These are phyloP conservation scores for Grus americana DNA, from an alignment of 2,113 vertebrate species.

Conservation along the genomic window DNA sequence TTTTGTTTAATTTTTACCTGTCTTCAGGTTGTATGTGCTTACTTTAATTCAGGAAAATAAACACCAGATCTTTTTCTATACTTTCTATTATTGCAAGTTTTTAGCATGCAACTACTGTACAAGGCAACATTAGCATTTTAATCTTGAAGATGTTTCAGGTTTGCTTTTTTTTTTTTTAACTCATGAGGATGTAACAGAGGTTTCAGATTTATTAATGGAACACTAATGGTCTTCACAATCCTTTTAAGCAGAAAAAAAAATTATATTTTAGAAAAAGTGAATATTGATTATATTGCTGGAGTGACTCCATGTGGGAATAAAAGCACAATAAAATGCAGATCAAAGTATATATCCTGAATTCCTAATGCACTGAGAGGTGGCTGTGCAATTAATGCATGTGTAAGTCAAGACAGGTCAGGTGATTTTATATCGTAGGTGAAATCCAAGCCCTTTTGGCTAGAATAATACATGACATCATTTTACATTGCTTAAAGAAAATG, in stretches of 20 bases:
- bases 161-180: not conserved
- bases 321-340: not conserved
- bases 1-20: not conserved
- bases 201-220: constrained; percentile 26
- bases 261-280: not conserved
- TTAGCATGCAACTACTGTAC: not conserved
- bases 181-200: not conserved
- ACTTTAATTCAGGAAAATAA: not conserved
- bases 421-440: not conserved
- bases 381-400: not conserved
- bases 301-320: not conserved
- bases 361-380: not conserved
- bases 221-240: not conserved
- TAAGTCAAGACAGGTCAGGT: not conserved
- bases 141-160: not conserved
- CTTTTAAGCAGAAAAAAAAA: not conserved
- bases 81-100: not conserved
- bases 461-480: not conserved
- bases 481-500: not conserved
- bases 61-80: not conserved
- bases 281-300: constrained; percentile 8
- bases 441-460: not conserved
- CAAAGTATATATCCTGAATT: not conserved
- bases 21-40: not conserved
- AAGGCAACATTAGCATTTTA: not conserved